A percentile compares a stretch with the other conserved stretches of the same genome.
Conservation (phyloP, 2,113 vertebrate genomes). For the Cheilinus undulatus region DNA sequence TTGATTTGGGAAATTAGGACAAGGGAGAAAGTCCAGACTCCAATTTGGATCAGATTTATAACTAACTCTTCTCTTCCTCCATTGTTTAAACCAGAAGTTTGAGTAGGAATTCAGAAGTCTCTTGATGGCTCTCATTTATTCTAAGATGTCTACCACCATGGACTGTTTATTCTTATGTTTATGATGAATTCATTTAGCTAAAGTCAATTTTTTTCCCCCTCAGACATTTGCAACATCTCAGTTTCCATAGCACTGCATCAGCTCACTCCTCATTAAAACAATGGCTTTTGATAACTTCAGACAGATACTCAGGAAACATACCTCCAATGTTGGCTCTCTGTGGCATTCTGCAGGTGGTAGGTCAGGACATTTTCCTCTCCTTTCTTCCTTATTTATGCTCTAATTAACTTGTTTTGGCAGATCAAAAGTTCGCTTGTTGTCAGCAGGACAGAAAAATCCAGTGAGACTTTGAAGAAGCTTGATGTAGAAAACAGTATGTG, state of each 20-base stretch:
- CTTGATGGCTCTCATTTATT: constrained; percentile 1
- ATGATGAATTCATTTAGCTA: not conserved
- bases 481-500: no score
- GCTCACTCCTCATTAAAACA: constrained; percentile 38
- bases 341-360: constrained; percentile 16
- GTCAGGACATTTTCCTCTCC: constrained; percentile 4
- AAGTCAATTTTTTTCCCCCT: constrained; percentile 10
- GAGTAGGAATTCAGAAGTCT: no score
- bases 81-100: not conserved
- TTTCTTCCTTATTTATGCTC: constrained; percentile 7
- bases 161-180: not conserved
- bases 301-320: constrained; percentile 6
- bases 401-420: constrained; percentile 7
- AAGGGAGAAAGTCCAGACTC: constrained; percentile 7
- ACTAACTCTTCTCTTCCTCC: not conserved
- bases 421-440: constrained; percentile 16
- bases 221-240: not conserved
- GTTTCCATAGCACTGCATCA: not conserved
- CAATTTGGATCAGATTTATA: not conserved
- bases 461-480: no score
- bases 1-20: constrained; percentile 38
- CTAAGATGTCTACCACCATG: not conserved
- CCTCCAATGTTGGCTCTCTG: constrained; percentile 10
- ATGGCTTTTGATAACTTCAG: constrained; percentile 45
- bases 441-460: not conserved